A percentile compares a stretch with the other conserved stretches of the same genome.
Evolutionary conservation across 1,140 invertebrate genomes (phyloP).

Genomic region (Pemphigus obesinymphae): DNA sequence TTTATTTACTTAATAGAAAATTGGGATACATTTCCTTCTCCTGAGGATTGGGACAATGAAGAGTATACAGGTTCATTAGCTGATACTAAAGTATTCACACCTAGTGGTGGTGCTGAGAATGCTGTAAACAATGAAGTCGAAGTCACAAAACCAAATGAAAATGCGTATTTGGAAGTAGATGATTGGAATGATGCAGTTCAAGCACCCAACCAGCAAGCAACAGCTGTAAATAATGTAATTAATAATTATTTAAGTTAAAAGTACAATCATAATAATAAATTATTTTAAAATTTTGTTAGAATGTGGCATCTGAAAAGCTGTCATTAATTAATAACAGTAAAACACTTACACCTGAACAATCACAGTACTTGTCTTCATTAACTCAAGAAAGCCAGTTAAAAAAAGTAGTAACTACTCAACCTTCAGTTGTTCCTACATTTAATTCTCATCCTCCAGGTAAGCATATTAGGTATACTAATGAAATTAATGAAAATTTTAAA

Average conservation of each 20-base stretch:
- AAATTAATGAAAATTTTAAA: background rate
- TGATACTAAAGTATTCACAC: slow-evolving; percentile 91
- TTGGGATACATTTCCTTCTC: slow-evolving; percentile 53
- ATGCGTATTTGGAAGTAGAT: slow-evolving; percentile 45
- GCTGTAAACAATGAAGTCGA: slow-evolving; percentile 49
- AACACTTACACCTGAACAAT: slow-evolving; percentile 60
- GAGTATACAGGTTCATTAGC: slow-evolving; percentile 88
- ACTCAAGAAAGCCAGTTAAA: slow-evolving; percentile 59
- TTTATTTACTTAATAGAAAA: background rate
- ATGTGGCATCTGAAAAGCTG: background rate
- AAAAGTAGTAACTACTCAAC: slow-evolving; percentile 1
- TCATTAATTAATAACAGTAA: background rate
- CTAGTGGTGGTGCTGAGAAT: slow-evolving; percentile 55
- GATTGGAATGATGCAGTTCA: slow-evolving; percentile 39
- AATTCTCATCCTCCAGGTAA: slow-evolving; percentile 30
- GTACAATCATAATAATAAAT: background rate
- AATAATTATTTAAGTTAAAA: slow-evolving; percentile 6
- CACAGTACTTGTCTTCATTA: slow-evolving; percentile 65
- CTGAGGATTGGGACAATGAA: slow-evolving; percentile 91
- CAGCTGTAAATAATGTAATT: background rate
- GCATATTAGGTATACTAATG: background rate
- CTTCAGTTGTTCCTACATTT: background rate
- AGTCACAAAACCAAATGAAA: slow-evolving; percentile 45
- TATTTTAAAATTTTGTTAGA: background rate
- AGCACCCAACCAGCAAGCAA: background rate